Evolutionary conservation across 2,888 invertebrate genomes (phyloP), one percentile per base, ranked within the genome.

Genomic region (Drosophila borealis): DNA sequence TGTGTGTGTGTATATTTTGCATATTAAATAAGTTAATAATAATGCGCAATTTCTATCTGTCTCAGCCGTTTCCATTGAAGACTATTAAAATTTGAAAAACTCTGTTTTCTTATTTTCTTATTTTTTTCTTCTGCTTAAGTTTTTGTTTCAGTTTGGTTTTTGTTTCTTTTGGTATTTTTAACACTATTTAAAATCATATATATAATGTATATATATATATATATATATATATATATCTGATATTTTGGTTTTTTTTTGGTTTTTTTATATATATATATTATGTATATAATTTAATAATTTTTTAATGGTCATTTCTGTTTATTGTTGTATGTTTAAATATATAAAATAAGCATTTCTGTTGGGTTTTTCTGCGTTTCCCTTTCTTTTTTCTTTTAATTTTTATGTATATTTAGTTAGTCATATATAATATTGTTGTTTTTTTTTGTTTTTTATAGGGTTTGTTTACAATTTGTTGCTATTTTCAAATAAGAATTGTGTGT

Each of bases 321-420:
- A 78, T 78, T 84, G 73, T 89, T 84, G 85, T 87, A 81, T 81
- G 88, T 88, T 77, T 76, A 79, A 79, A 81, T 87, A 89, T 83
- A 89, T 84, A 84, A 83, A 89, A 89, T 83, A 89, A 83, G 89
- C 89, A 69, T 74, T 77, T 77, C 54, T 55, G 48, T 73, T 37
- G 41, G 8, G 8, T 8, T 29, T 29, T 29, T 29, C 29, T 8
- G 29, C 29, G 29, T 29, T 25, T 29, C 29, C 29, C 2, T 29
- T 29, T 29, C 8, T 14, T 66, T 54, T 63, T 48, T 48, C 4
- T 69, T 41, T 55, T 50, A 46, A 17, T 55, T 63, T 55, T 50
- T 54, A 54, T 65, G 64, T 74, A 54, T 77, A 64, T 74, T 60
- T 74, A 70, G 70, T 74, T 74, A 74, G 45, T 42, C 53, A 61